Percentiles rank a stretch among this genome's conserved stretches.
These are phyloP conservation scores for Thecophora atra DNA, from an alignment of 2,888 invertebrate species.

Conservation along the genomic window DNA sequence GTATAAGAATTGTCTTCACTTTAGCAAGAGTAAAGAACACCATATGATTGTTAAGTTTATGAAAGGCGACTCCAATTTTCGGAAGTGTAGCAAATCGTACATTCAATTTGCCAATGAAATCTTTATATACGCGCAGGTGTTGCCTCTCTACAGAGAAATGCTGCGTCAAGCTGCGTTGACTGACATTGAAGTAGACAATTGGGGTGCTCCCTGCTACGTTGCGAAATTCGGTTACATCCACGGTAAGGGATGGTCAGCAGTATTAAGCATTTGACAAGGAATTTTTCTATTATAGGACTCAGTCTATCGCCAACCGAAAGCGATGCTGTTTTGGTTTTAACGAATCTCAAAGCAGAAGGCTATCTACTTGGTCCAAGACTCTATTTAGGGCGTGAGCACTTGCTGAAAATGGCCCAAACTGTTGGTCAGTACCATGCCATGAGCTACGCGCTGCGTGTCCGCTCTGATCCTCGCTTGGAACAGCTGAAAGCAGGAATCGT, in stretches of 20 bases:
- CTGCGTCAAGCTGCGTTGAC: conserved; percentile 44
- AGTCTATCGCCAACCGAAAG: conserved; percentile 41
- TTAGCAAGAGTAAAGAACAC: conserved; percentile 46
- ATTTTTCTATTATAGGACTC: conserved; percentile 46
- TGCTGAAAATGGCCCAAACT: conserved; percentile 54
- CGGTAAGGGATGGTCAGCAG: conserved; percentile 46
- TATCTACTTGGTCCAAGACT: conserved; percentile 59
- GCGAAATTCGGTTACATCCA: conserved; percentile 58
- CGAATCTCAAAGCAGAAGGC: conserved; percentile 57
- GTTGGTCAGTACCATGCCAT: conserved; percentile 61
- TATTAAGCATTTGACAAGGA: not conserved
- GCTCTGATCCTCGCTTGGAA: conserved; percentile 52
- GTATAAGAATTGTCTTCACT: not conserved
- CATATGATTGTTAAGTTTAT: conserved; percentile 60
- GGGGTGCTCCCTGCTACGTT: conserved; percentile 54
- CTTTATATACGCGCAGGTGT: conserved; percentile 56
- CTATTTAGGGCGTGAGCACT: conserved; percentile 55
- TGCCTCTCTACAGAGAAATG: conserved; percentile 58
- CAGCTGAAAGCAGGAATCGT: conserved; percentile 52
- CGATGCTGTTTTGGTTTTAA: conserved; percentile 60
- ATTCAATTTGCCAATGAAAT: conserved; percentile 62
- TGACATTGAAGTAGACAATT: conserved; percentile 44
- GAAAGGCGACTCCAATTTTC: conserved; percentile 59
- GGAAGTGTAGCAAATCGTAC: conserved; percentile 57
- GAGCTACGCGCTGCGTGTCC: conserved; percentile 55